Evolutionary conservation across 53 echinoderm and acorn worm genomes (phyloP).

Genomic region (Echinarachnius parma): DNA sequence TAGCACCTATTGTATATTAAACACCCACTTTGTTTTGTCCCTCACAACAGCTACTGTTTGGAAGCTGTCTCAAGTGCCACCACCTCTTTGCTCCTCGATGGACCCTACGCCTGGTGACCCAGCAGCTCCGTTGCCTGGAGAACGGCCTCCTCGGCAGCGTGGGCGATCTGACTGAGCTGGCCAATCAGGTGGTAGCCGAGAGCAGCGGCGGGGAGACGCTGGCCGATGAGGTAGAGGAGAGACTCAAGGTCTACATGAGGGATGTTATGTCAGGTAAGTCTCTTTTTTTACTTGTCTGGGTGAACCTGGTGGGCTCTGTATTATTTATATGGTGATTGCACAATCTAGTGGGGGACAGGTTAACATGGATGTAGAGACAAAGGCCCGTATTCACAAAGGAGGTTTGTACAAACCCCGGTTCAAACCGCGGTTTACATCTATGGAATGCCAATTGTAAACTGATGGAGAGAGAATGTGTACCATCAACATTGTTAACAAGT

Average conservation of each 20-base stretch:
- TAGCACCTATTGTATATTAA: too few species aligned
- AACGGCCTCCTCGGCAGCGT: conserved; percentile 54
- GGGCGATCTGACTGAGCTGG: conserved; percentile 53
- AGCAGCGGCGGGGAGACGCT: conserved; percentile 13
- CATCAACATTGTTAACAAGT: too few species aligned
- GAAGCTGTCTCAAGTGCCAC: conserved; percentile 81
- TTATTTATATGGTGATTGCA: too few species aligned
- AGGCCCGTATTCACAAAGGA: too few species aligned
- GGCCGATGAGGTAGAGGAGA: conserved; percentile 28
- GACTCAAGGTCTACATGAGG: conserved; percentile 35
- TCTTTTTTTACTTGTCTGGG: too few species aligned
- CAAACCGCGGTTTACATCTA: too few species aligned
- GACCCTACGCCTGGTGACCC: conserved; percentile 52
- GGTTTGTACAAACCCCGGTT: too few species aligned
- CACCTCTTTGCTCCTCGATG: conserved; percentile 62
- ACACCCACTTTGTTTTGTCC: background rate
- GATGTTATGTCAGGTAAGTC: conserved; percentile 41
- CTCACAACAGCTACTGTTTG: conserved; percentile 81
- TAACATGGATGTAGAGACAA: too few species aligned
- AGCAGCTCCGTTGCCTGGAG: conserved; percentile 67
- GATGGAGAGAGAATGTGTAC: too few species aligned
- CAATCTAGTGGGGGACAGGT: too few species aligned
- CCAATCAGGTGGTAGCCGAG: conserved; percentile 18
- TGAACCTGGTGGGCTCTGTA: too few species aligned
- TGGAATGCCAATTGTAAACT: too few species aligned